phyloP scores from a whole-genome alignment of 37 sponge, comb jelly and placozoan genomes.

The Haliclona indistincta region DNA sequence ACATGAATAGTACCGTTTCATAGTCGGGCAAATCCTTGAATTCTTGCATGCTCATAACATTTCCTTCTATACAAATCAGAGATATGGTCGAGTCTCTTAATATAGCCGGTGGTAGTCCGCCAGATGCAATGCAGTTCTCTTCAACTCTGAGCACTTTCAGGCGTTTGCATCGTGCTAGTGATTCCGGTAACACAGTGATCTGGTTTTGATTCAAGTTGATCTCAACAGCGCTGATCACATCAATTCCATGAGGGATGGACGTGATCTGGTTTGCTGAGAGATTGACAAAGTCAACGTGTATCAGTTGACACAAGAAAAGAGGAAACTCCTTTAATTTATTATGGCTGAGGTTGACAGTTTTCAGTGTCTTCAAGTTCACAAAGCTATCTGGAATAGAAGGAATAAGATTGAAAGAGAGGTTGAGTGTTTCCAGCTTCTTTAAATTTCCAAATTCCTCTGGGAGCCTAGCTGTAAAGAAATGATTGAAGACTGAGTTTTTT shows the following conservation, averaged over 20 bases:
- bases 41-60: conserved; percentile 57
- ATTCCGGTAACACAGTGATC: conserved; percentile 44
- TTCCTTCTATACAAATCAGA: conserved; percentile 73
- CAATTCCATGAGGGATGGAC: conserved; percentile 44
- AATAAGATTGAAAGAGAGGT: conserved; percentile 42
- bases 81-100: conserved; percentile 61
- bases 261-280: conserved; percentile 57
- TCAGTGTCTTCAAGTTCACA: conserved; percentile 47
- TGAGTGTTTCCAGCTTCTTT: conserved; percentile 69
- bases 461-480: conserved; percentile 28
- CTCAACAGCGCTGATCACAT: conserved; percentile 59
- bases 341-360: conserved; percentile 47
- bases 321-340: conserved; percentile 65
- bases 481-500: background rate
- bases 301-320: conserved; percentile 46
- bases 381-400: conserved; percentile 48
- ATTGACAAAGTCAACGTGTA: conserved; percentile 59
- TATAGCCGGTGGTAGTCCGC: conserved; percentile 54
- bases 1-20: conserved; percentile 46
- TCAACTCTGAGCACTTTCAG: conserved; percentile 78
- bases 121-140: conserved; percentile 64
- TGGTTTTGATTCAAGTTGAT: conserved; percentile 73
- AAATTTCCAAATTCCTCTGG: conserved; percentile 55
- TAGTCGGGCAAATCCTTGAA: conserved; percentile 67
- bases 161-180: conserved; percentile 53